Conservation (phyloP, 2,113 vertebrate species). For the Pluvialis apricaria region DNA sequence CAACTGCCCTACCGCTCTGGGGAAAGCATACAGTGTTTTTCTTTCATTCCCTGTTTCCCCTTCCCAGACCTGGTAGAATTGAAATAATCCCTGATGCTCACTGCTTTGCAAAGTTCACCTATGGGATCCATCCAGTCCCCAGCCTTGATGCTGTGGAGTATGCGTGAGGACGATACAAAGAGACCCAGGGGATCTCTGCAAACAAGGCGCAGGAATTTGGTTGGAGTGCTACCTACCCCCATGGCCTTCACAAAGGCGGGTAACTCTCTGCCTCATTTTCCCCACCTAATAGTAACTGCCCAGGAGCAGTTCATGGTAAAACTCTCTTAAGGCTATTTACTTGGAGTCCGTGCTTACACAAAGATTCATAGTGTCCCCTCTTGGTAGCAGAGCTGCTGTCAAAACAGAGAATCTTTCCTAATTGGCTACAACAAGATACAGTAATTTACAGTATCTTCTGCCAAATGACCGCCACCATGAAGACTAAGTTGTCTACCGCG, state of each 20-base stretch:
- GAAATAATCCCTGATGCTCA: neutral
- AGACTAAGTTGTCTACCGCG: neutral
- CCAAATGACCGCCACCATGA: neutral
- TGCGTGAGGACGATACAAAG: neutral
- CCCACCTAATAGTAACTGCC: neutral
- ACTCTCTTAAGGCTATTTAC: neutral
- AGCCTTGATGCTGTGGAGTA: neutral
- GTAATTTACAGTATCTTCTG: neutral
- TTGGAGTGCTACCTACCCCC: neutral
- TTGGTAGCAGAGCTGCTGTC: neutral
- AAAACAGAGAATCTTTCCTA: neutral
- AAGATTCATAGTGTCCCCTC: neutral
- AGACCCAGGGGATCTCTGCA: neutral
- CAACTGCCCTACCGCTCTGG: neutral
- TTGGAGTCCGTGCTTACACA: fast-evolving
- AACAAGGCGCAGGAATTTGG: neutral
- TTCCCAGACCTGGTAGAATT: neutral
- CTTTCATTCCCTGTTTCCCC: neutral
- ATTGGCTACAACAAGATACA: neutral
- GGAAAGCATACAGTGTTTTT: neutral
- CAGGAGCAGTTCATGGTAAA: neutral
- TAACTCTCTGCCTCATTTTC: neutral
- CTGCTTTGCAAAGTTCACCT: neutral
- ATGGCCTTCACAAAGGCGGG: neutral
- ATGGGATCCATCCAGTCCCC: too few species aligned